These are phyloP conservation scores for Ptychadena robeensis DNA, from an alignment of 2,797 vertebrate genomes.

Conservation along the genomic window DNA sequence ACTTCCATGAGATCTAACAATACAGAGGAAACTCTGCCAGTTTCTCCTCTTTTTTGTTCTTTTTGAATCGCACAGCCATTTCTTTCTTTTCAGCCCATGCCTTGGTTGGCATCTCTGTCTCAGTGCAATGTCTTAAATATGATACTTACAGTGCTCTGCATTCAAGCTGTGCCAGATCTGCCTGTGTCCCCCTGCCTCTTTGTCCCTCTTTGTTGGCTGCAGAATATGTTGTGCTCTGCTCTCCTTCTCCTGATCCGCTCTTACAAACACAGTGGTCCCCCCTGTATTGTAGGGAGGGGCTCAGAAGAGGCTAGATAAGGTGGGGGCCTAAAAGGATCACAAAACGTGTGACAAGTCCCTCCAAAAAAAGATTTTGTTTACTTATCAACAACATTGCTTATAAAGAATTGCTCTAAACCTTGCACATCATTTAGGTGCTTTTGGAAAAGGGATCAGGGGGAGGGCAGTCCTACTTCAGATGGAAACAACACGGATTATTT, in stretches of 20 bases:
- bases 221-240: constrained; percentile 53
- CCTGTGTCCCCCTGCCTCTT: constrained; percentile 48
- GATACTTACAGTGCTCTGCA: constrained; percentile 65
- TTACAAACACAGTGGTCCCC: constrained; percentile 53
- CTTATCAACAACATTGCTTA: constrained; percentile 1
- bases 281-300: constrained; percentile 59
- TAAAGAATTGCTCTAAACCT: not conserved
- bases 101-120: not conserved
- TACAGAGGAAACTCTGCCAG: constrained; percentile 35
- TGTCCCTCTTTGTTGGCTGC: constrained; percentile 60
- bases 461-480: constrained; percentile 7
- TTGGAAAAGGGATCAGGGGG: not conserved
- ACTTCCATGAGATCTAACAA: constrained; percentile 29
- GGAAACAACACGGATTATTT: constrained; percentile 7
- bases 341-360: constrained; percentile 48
- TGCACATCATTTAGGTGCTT: not conserved
- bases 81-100: rapidly evolving
- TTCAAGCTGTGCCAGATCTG: constrained; percentile 66
- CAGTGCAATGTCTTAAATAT: constrained; percentile 26
- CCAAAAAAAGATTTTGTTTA: constrained; percentile 18
- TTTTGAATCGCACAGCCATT: not conserved
- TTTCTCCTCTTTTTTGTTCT: not conserved
- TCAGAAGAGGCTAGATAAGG: constrained; percentile 60
- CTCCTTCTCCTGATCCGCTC: constrained; percentile 56
- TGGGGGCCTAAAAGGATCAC: constrained; percentile 59